Evolutionary conservation across 2,797 vertebrate species (phyloP), one percentile per base, ranked within the genome.

Genomic region (Helarctos malayanus): DNA sequence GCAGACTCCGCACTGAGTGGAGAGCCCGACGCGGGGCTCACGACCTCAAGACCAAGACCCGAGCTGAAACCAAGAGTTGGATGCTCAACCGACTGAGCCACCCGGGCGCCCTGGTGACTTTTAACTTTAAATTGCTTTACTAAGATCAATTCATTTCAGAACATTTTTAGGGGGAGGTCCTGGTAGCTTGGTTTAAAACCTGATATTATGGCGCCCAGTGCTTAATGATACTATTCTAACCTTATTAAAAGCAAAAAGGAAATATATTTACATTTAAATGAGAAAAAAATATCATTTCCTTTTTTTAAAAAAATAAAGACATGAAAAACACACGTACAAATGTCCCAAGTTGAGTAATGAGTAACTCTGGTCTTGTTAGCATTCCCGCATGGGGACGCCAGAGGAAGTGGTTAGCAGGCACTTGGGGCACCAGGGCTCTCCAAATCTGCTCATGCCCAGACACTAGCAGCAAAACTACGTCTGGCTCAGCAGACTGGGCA

Each of bases 161-260:
- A 49, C 25, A 25, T 87, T 87, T 80, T 61, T 61, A 9, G 5
- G 10, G 54, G 5, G 25, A 18, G 56, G 4, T 84, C n/a, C 41
- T n/a, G 16, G 12, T 6, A 38, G 23, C 21, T 85, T 54, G 18
- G 87, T 90, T 73, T 69, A 29, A 68, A 94, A 19, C 6, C n/a
- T 79, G 87, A 56, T 76, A 16, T 79, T 82, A 59, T 11, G 47
- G 18, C 0, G 12, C 3, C 5, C 54, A 68, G 11, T n/a, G 49
- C 3, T 49, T 96, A 80, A 80, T 75, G 56, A 56, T n/a, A 47
- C 56, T 52, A n/a, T 89, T 69, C 29, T 80, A 94, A 96, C 78
- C 15, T 73, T 81, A 71, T 27, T 91, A 32, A 80, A 68, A 85
- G 3, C 10, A 69, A 21, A 61, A 86, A 89, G 13, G 27, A 78